phyloP scores from a whole-genome alignment of 2,888 invertebrate genomes.

The Anticlea derivata region DNA sequence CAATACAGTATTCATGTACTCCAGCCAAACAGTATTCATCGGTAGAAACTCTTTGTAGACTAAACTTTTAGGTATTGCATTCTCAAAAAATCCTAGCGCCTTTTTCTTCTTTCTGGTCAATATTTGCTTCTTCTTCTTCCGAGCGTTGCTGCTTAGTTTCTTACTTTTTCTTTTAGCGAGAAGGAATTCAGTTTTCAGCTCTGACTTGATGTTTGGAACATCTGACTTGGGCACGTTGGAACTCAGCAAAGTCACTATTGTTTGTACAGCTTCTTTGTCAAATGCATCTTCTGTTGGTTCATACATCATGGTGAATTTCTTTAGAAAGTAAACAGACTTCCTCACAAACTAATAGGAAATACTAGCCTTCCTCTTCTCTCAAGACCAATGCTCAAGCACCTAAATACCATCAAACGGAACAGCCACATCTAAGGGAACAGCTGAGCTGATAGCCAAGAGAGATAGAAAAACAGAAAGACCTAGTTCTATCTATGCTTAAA shows the following conservation, averaged over 20 bases:
- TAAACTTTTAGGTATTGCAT: conserved; percentile 81
- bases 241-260: conserved; percentile 67
- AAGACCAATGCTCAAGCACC: no score
- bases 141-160: conserved; percentile 63
- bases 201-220: conserved; percentile 56
- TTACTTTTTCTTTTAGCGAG: conserved; percentile 70
- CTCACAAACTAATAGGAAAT: no score
- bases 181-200: conserved; percentile 70
- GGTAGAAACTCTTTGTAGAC: conserved; percentile 86
- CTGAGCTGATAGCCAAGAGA: no score
- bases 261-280: conserved; percentile 47
- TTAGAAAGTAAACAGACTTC: no score
- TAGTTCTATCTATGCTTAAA: no score
- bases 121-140: conserved; percentile 72
- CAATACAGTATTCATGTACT: conserved; percentile 78
- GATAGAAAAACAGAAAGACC: no score
- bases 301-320: conserved; percentile 51
- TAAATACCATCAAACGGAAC: no score
- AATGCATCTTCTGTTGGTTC: conserved; percentile 39
- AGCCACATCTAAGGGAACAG: no score
- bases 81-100: conserved; percentile 84
- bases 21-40: conserved; percentile 87
- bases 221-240: conserved; percentile 60
- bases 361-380: no score
- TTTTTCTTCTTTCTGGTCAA: conserved; percentile 85